These are phyloP conservation scores for Megathymus violae DNA, from an alignment of 1,140 invertebrate species.

Conservation along the genomic window DNA sequence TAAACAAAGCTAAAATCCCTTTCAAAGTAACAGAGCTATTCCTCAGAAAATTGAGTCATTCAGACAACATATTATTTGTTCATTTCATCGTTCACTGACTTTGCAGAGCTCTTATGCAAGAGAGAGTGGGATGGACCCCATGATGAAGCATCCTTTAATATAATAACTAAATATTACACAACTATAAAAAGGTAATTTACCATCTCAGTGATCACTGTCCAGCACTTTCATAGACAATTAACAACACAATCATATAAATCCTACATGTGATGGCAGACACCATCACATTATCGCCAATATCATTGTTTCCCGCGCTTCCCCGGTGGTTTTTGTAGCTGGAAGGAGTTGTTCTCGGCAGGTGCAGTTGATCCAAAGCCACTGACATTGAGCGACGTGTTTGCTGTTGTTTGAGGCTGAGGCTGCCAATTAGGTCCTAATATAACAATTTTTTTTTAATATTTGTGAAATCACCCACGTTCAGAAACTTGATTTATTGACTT, in stretches of 20 bases:
- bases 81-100: too few relatives aligned
- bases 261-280: neutral
- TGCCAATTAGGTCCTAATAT: constrained; percentile 64
- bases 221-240: neutral
- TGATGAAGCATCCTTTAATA: too few relatives aligned
- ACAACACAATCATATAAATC: neutral
- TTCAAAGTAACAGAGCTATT: too few relatives aligned
- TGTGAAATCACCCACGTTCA: too few relatives aligned
- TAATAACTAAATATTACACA: too few relatives aligned
- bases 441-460: too few relatives aligned
- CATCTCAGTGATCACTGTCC: neutral
- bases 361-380: constrained; percentile 42
- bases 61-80: too few relatives aligned
- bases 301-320: constrained; percentile 89
- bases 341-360: constrained; percentile 67
- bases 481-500: too few relatives aligned
- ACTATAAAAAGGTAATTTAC: neutral
- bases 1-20: too few relatives aligned
- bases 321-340: constrained; percentile 90
- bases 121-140: too few relatives aligned
- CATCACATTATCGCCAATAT: constrained; percentile 63
- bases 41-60: too few relatives aligned
- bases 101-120: too few relatives aligned
- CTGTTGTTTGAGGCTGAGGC: constrained; percentile 47
- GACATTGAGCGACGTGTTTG: constrained; percentile 45